These are phyloP conservation scores for Callinectes sapidus DNA, from an alignment of 2,888 invertebrate genomes.

Conservation along the genomic window DNA sequence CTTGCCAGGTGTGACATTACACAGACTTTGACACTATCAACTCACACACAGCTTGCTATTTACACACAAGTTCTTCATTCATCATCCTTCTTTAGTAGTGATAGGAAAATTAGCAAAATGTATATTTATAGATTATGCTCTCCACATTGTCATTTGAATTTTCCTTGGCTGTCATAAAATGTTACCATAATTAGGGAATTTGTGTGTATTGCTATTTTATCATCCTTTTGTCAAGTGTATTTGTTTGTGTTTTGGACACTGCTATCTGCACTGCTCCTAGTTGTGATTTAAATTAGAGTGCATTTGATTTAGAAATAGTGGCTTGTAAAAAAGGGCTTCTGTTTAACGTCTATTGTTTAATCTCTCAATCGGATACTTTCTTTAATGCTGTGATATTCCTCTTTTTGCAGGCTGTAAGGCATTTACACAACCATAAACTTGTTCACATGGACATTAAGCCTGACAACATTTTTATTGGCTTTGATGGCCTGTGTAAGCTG, in stretches of 20 bases:
- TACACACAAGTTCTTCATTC: too few species aligned
- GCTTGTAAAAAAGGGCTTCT: not conserved
- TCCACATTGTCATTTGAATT: too few species aligned
- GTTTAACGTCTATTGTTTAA: not conserved
- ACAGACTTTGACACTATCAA: too few species aligned
- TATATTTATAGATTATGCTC: too few species aligned
- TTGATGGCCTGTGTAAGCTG: constrained; percentile 82
- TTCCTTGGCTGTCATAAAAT: too few species aligned
- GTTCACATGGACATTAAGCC: constrained; percentile 87
- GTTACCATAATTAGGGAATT: too few species aligned
- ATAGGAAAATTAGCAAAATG: too few species aligned
- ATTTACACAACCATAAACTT: constrained; percentile 82
- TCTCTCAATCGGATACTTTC: not conserved
- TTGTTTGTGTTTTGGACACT: not conserved
- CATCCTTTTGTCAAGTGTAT: not conserved
- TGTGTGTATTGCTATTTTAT: too few species aligned
- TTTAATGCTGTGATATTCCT: not conserved
- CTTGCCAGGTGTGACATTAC: too few species aligned
- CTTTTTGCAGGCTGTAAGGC: constrained; percentile 80
- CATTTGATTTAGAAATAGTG: not conserved
- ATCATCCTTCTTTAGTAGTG: too few species aligned
- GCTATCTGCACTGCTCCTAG: not conserved
- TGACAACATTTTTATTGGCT: constrained; percentile 84
- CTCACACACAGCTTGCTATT: too few species aligned
- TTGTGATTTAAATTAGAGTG: not conserved